These are phyloP conservation scores for Luperina nickerlii DNA, from an alignment of 2,888 invertebrate genomes.

Conservation along the genomic window DNA sequence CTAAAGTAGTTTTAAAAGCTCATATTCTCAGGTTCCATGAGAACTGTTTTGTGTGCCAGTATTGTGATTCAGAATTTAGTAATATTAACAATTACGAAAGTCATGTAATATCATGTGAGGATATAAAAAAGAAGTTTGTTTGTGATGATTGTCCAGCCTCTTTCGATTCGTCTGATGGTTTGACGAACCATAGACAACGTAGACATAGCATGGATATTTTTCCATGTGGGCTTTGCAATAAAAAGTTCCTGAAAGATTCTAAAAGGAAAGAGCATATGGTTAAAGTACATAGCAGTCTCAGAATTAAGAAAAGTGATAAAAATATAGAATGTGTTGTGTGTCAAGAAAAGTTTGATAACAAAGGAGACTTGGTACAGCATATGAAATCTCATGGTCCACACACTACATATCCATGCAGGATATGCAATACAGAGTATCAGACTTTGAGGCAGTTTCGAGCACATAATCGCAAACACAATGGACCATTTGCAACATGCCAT, in stretches of 20 bases:
- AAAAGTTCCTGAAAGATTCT: conserved; percentile 59
- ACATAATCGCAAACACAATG: conserved; percentile 53
- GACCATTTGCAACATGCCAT: conserved; percentile 56
- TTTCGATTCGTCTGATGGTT: conserved; percentile 69
- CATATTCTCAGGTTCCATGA: conserved; percentile 74
- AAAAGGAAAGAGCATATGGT: conserved; percentile 72
- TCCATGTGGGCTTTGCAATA: conserved; percentile 74
- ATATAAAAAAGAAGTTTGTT: conserved; percentile 59
- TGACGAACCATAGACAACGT: conserved; percentile 67
- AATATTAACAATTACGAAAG: conserved; percentile 63
- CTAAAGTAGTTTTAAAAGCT: conserved; percentile 70
- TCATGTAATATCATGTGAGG: conserved; percentile 71
- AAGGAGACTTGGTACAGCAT: conserved; percentile 72
- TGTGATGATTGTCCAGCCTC: conserved; percentile 75
- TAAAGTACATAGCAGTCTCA: conserved; percentile 73
- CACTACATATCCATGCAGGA: conserved; percentile 44
- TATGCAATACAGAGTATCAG: conserved; percentile 55
- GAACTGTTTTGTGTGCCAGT: conserved; percentile 71
- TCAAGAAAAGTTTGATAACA: conserved; percentile 66
- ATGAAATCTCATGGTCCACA: conserved; percentile 60
- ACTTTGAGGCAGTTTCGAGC: conserved; percentile 53
- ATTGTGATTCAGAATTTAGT: conserved; percentile 74
- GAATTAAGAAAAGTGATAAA: conserved; percentile 66
- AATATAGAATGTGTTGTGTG: conserved; percentile 48
- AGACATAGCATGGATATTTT: conserved; percentile 70